phyloP scores from a whole-genome alignment of 2,113 vertebrate species.

The Odobenus rosmarus region DNA sequence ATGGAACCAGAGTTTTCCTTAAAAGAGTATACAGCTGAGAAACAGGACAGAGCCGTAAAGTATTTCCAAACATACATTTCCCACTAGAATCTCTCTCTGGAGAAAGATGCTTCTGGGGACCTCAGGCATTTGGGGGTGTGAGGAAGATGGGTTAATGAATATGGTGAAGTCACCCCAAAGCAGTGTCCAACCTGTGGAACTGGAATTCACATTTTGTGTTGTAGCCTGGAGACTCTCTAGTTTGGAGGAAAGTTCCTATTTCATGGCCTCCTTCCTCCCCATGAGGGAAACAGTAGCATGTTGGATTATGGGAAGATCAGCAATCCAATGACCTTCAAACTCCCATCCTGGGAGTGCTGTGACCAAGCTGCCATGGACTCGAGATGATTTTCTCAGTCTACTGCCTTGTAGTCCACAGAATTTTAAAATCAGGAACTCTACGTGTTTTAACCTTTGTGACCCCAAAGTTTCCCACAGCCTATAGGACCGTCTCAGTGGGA shows the following conservation, averaged over 20 bases:
- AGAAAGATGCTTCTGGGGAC: constrained; percentile 55
- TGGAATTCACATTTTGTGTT: constrained; percentile 21
- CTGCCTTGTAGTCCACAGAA: neutral
- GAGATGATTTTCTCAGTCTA: neutral
- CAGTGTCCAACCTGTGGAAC: constrained; percentile 74
- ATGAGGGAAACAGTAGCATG: neutral
- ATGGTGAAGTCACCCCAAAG: constrained; percentile 66
- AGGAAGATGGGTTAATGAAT: constrained; percentile 70
- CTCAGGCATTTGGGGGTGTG: constrained; percentile 62
- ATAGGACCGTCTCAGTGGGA: neutral
- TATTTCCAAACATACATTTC: neutral
- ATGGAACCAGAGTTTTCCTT: constrained; percentile 77
- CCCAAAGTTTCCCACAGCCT: neutral
- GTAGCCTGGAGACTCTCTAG: neutral
- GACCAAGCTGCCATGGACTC: neutral
- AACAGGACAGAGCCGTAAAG: rapidly evolving
- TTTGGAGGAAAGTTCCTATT: neutral
- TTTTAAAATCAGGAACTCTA: neutral
- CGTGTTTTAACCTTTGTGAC: neutral
- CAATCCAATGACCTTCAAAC: neutral
- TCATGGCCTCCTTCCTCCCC: constrained; percentile 56
- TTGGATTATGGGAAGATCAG: constrained; percentile 70
- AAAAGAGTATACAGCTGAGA: neutral
- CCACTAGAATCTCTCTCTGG: constrained; percentile 50
- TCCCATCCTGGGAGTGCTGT: neutral